Conservation (phyloP, 2,888 invertebrate species). For the Cataglyphis rosenhaueri region DNA sequence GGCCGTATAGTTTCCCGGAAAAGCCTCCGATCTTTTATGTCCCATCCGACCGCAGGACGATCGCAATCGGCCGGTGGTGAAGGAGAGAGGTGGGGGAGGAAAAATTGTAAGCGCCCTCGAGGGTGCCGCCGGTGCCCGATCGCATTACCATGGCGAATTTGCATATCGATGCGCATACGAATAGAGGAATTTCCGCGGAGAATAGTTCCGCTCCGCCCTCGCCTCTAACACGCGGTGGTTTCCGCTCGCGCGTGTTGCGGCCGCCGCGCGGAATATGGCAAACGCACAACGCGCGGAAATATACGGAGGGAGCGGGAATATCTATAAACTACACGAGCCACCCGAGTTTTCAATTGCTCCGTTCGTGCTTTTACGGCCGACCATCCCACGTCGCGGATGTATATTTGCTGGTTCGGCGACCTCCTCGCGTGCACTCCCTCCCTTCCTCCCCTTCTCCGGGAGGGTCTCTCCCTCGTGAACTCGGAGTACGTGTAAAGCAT, state of each 20-base stretch:
- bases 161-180: constrained; percentile 70
- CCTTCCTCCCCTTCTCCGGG: not conserved
- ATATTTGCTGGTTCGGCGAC: constrained; percentile 26
- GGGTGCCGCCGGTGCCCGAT: constrained; percentile 52
- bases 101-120: constrained; percentile 61
- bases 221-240: not conserved
- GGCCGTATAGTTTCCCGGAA: constrained; percentile 1
- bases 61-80: constrained; percentile 49
- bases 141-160: constrained; percentile 68
- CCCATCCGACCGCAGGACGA: constrained; percentile 25
- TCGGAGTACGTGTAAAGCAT: constrained; percentile 1
- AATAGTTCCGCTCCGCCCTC: constrained; percentile 15
- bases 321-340: constrained; percentile 65
- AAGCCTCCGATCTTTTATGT: constrained; percentile 30
- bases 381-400: constrained; percentile 26
- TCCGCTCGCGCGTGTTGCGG: constrained; percentile 23
- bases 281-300: constrained; percentile 57
- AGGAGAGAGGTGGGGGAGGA: constrained; percentile 2
- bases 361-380: constrained; percentile 69
- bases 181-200: constrained; percentile 54
- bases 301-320: constrained; percentile 54
- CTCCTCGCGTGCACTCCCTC: constrained; percentile 38
- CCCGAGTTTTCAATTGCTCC: constrained; percentile 72
- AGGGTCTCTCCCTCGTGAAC: constrained; percentile 7
- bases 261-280: not conserved